Evolutionary conservation across 2,113 vertebrate species (phyloP).

Genomic region (Tretioscincus oriximinensis): DNA sequence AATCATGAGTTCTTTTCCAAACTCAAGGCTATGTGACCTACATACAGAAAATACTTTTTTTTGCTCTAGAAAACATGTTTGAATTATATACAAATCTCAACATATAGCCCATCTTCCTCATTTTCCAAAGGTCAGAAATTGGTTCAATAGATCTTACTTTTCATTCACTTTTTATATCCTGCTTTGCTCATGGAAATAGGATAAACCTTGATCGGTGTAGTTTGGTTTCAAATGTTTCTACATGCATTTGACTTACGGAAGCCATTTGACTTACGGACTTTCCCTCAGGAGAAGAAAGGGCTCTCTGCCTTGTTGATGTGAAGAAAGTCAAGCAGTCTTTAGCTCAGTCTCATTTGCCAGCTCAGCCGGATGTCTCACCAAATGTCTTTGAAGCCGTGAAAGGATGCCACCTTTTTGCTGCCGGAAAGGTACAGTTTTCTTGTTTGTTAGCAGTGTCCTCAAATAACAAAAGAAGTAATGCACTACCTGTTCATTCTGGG

Average conservation of each 20-base stretch:
- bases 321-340: slow-evolving; percentile 97
- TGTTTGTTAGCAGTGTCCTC: too few relatives aligned
- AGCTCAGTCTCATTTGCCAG: slow-evolving; percentile 95
- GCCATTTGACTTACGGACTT: background rate
- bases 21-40: too few relatives aligned
- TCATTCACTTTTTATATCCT: background rate
- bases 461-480: too few relatives aligned
- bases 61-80: too few relatives aligned
- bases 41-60: too few relatives aligned
- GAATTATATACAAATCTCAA: too few relatives aligned
- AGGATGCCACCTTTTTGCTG: slow-evolving; percentile 95
- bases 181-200: background rate
- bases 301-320: slow-evolving; percentile 91
- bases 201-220: background rate
- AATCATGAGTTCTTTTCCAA: too few relatives aligned
- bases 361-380: slow-evolving; percentile 89
- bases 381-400: slow-evolving; percentile 95
- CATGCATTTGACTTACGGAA: background rate
- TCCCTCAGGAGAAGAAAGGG: slow-evolving; percentile 88
- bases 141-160: background rate
- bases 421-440: slow-evolving; percentile 83
- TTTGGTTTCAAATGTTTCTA: background rate
- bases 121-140: background rate
- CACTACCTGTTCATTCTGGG: too few relatives aligned
- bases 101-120: background rate